Evolutionary conservation across 2,797 vertebrate species (phyloP).

Genomic region (Chaenodraco wilsoni): DNA sequence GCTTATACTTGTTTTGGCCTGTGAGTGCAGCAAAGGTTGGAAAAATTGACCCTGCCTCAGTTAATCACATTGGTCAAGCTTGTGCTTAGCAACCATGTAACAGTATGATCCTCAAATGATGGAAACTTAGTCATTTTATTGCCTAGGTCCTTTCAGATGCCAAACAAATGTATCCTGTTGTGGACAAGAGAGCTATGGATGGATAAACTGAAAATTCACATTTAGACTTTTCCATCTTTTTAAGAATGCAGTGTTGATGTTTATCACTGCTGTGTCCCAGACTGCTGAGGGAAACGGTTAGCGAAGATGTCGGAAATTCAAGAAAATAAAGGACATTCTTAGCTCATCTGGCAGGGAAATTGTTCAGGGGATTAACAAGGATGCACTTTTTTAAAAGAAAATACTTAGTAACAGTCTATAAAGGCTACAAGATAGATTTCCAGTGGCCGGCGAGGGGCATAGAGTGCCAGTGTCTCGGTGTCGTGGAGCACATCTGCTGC

Average conservation of each 20-base stretch:
- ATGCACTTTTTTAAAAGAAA: slow-evolving; percentile 1
- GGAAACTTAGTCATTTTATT: background rate
- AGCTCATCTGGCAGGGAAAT: background rate
- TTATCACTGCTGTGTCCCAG: background rate
- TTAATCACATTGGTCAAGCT: slow-evolving; percentile 13
- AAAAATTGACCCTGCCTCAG: slow-evolving; percentile 20
- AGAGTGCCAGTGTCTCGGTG: slow-evolving; percentile 39
- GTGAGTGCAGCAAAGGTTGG: slow-evolving; percentile 19
- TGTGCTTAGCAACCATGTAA: background rate
- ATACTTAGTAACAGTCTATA: background rate
- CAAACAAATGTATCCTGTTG: background rate
- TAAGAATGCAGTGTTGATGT: background rate
- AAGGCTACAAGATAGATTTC: slow-evolving; percentile 27
- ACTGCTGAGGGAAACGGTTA: background rate
- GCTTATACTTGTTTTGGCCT: slow-evolving; percentile 27
- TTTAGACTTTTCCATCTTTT: background rate
- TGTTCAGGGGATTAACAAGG: background rate
- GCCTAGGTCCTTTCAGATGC: background rate
- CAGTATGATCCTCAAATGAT: background rate
- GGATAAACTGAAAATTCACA: background rate
- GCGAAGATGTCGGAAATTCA: background rate
- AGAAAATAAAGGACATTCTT: slow-evolving; percentile 4
- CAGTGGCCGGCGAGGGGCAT: slow-evolving; percentile 9
- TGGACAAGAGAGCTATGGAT: background rate
- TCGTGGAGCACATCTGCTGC: slow-evolving; percentile 59